Conservation (phyloP, 2,797 vertebrate genomes). For the Oreonectes daqikongensis region DNA sequence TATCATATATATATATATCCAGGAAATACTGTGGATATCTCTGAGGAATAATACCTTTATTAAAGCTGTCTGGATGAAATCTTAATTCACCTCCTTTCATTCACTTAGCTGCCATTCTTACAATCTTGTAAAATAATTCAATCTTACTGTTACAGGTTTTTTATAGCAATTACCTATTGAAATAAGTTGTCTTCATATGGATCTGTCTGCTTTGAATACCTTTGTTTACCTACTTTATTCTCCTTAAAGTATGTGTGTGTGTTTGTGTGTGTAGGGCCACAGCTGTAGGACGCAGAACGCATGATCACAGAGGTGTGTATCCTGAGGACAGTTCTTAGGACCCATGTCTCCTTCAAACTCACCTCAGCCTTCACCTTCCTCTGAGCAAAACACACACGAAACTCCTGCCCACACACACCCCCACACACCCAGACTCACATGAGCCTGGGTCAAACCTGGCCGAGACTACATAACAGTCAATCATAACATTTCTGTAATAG, state of each 20-base stretch:
- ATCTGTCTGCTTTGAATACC: slow-evolving; percentile 29
- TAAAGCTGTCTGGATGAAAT: slow-evolving; percentile 76
- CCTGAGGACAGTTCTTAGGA: slow-evolving; percentile 69
- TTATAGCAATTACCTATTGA: slow-evolving; percentile 47
- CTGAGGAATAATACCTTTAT: slow-evolving; percentile 66
- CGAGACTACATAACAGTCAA: slow-evolving; percentile 1
- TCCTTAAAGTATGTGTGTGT: slow-evolving; percentile 39
- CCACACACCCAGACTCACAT: slow-evolving; percentile 54
- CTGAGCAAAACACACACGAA: slow-evolving; percentile 30
- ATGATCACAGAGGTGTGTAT: slow-evolving; percentile 65
- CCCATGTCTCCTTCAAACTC: slow-evolving; percentile 64
- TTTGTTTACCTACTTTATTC: slow-evolving; percentile 49
- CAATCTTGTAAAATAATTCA: slow-evolving; percentile 70
- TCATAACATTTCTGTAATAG: slow-evolving; percentile 22
- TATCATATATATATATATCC: too few species aligned
- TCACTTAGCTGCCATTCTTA: slow-evolving; percentile 46
- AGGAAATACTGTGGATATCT: slow-evolving; percentile 66
- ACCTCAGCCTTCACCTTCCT: slow-evolving; percentile 66
- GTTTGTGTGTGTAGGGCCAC: slow-evolving; percentile 58
- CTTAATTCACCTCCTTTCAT: slow-evolving; percentile 68
- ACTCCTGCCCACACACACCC: slow-evolving; percentile 21
- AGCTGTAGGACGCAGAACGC: slow-evolving; percentile 70
- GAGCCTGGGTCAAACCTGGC: slow-evolving; percentile 38
- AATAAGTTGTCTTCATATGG: slow-evolving; percentile 33
- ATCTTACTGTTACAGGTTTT: slow-evolving; percentile 53